Evolutionary conservation across 2,888 invertebrate species (phyloP), one percentile per base, ranked within the genome.

Genomic region (Microctonus aethiopoides): DNA sequence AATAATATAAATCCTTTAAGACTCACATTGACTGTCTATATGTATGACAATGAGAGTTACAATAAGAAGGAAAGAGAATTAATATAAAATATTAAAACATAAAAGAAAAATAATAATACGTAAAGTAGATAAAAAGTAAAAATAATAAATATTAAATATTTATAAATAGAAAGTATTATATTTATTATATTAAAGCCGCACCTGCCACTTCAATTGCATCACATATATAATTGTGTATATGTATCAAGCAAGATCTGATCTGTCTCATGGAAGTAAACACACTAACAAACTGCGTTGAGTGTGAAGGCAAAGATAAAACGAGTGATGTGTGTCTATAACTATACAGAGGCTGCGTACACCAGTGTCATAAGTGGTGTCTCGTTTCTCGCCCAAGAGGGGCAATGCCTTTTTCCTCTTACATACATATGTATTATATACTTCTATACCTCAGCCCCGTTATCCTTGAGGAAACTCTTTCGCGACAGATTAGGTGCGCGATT

Each of bases 401-500:
- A 16, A 16, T 46, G 1, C 20, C 34, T 60, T 36, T 51, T 52
- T 60, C 24, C 10, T 60, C 29, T 29, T 29, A n/a, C n/a, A n/a
- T n/a, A n/a, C n/a, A n/a, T n/a, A n/a, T n/a, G n/a, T 29, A 29
- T 29, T 16, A 20, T 20, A 16, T 46, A n/a, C 46, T 16, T 16
- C 7, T 46, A 3, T 46, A 3, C 29, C 59, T 60, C 46, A 24
- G 20, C 20, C 62, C 68, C 68, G 68, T 68, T 68, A 68, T 68
- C 61, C 68, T 56, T 39, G 52, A 62, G 61, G 61, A 61, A 61
- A 67, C 61, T 61, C 61, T 52, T 56, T 54, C 59, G 68, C 61
- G 39, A 68, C 68, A 68, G 61, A 68, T 68, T 68, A 39, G 62
- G 39, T 54, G 54, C 61, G 61, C 68, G 61, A 41, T 61, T 61